Percentiles rank a stretch among this genome's conserved stretches.
Evolutionary conservation across 2,888 invertebrate genomes (phyloP).

Genomic region (Cheiracanthium punctorium): DNA sequence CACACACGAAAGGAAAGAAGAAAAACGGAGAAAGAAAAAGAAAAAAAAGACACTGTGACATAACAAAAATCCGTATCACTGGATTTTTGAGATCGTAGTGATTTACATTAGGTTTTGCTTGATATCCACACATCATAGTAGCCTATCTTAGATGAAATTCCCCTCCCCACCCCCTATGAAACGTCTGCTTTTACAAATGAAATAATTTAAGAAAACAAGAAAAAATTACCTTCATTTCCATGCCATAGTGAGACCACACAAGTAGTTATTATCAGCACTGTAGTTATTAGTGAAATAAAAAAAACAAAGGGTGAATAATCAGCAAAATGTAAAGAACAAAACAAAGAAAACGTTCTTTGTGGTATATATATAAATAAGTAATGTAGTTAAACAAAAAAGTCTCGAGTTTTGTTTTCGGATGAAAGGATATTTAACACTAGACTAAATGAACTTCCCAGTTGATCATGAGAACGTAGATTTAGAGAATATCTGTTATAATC

Average conservation of each 20-base stretch:
- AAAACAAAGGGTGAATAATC: conserved; percentile 29
- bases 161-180: too few species aligned
- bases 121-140: conserved; percentile 60
- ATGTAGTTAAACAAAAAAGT: conserved; percentile 54
- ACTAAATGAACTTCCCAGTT: conserved; percentile 56
- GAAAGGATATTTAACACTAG: conserved; percentile 53
- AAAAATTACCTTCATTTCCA: conserved; percentile 66
- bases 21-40: conserved; percentile 31
- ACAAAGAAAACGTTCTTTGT: conserved; percentile 65
- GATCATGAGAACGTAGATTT: conserved; percentile 65
- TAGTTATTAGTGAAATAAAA: conserved; percentile 28
- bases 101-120: conserved; percentile 65
- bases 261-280: conserved; percentile 59
- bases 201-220: conserved; percentile 37
- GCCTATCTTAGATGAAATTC: conserved; percentile 49
- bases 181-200: conserved; percentile 54
- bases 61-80: conserved; percentile 40
- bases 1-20: conserved; percentile 22
- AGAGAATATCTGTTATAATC: conserved; percentile 68
- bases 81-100: conserved; percentile 60
- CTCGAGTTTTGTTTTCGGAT: conserved; percentile 34
- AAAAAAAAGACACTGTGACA: neutral
- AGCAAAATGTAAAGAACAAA: conserved; percentile 67
- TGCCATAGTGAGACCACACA: conserved; percentile 69
- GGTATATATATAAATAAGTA: conserved; percentile 53